These are phyloP conservation scores for Tenualosa ilisha DNA, from an alignment of 2,797 vertebrate species.

Conservation along the genomic window DNA sequence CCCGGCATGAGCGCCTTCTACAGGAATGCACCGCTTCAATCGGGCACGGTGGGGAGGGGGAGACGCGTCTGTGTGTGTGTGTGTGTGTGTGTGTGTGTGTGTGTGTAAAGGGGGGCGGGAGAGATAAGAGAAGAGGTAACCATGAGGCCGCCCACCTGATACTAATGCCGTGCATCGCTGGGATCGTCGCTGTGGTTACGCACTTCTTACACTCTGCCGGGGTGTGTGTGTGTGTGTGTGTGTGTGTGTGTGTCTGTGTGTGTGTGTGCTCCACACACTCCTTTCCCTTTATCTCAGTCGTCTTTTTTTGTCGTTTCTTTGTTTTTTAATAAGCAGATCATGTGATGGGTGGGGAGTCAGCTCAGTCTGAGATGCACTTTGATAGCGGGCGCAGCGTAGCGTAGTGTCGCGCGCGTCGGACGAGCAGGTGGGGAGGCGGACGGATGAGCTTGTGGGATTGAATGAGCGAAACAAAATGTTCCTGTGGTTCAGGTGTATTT, in stretches of 20 bases:
- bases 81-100: background rate
- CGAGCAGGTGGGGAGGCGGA: background rate
- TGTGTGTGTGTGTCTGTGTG: background rate
- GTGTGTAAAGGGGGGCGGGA: slow-evolving; percentile 25
- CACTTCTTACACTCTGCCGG: background rate
- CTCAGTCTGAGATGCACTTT: background rate
- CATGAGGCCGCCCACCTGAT: slow-evolving; percentile 23
- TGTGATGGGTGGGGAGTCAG: background rate
- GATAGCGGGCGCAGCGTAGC: background rate
- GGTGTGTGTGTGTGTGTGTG: background rate
- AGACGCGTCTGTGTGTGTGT: slow-evolving; percentile 13
- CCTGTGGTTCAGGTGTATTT: slow-evolving; percentile 36
- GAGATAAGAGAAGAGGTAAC: slow-evolving; percentile 32
- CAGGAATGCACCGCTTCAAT: slow-evolving; percentile 47
- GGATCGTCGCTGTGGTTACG: background rate
- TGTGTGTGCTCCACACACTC: background rate
- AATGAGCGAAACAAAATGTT: slow-evolving; percentile 4
- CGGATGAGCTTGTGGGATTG: background rate
- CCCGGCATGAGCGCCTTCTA: slow-evolving; percentile 51
- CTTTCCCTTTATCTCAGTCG: background rate
- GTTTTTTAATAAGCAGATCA: background rate
- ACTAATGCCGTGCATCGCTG: background rate
- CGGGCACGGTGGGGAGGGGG: background rate
- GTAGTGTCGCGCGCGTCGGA: background rate
- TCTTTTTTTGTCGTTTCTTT: background rate